Percentiles rank a stretch among this genome's conserved stretches.
Conservation (phyloP, 2,113 vertebrate species). For the Picathartes gymnocephalus region DNA sequence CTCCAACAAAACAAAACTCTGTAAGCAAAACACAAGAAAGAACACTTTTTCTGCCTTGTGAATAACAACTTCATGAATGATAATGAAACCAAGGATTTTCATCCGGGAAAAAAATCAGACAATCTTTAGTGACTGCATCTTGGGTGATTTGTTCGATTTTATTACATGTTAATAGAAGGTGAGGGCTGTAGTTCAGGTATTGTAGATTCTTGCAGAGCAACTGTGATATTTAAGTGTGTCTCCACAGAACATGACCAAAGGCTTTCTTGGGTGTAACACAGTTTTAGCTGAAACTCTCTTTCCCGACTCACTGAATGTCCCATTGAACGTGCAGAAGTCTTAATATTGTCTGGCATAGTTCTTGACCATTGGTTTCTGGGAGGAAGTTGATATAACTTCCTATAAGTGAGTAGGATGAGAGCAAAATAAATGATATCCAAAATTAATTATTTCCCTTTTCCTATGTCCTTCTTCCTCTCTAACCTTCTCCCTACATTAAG, state of each 20-base stretch:
- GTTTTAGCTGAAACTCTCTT: not conserved
- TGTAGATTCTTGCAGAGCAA: not conserved
- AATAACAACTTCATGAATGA: not conserved
- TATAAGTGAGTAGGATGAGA: not conserved
- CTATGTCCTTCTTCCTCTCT: not conserved
- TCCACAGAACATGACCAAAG: not conserved
- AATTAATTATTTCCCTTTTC: not conserved
- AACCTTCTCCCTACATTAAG: not conserved
- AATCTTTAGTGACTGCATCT: not conserved
- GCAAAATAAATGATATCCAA: not conserved
- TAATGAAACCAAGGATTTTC: not conserved
- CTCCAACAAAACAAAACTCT: not conserved
- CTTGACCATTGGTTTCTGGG: not conserved
- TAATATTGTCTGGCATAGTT: not conserved
- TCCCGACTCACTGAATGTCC: not conserved
- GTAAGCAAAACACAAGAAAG: not conserved
- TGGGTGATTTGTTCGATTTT: not conserved
- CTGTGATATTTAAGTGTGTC: not conserved
- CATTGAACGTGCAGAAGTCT: accelerated
- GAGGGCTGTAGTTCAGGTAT: not conserved
- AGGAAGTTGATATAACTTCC: not conserved
- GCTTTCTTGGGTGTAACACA: not conserved
- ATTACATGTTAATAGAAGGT: not conserved
- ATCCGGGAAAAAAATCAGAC: not conserved
- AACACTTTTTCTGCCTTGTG: not conserved